Percentiles rank a stretch among this genome's conserved stretches.
Conservation (phyloP, 2,888 invertebrate species). For the Norana najaformis region DNA sequence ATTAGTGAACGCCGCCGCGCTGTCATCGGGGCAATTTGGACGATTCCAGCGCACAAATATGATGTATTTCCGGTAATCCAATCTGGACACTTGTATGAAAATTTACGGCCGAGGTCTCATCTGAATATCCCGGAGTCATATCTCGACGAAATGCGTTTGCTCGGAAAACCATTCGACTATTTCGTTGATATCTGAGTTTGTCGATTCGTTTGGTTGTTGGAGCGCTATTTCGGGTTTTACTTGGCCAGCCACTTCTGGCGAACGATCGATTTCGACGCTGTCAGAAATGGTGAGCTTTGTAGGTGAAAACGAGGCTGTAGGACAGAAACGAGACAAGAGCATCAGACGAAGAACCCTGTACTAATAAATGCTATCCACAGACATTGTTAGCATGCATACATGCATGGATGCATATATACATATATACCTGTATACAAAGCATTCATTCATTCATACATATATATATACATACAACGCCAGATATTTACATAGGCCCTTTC, state of each 20-base stretch:
- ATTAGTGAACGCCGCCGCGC: background rate
- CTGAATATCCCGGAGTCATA: background rate
- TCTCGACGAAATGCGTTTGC: background rate
- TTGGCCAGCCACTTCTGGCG: background rate
- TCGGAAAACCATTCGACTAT: background rate
- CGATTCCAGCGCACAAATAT: background rate
- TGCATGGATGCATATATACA: too few species aligned
- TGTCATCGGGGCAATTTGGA: background rate
- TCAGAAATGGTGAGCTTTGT: background rate
- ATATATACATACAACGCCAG: too few species aligned
- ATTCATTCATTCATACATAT: too few species aligned
- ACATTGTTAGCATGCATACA: too few species aligned
- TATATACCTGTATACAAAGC: too few species aligned
- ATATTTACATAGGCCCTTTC: too few species aligned
- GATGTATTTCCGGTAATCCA: slow-evolving; percentile 15
- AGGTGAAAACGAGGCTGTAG: background rate
- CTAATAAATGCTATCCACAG: too few species aligned
- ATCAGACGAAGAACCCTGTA: background rate
- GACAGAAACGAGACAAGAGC: background rate
- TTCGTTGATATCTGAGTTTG: background rate
- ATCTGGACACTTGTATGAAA: background rate
- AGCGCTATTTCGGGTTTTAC: background rate
- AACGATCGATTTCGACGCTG: background rate
- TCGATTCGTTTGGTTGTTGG: background rate
- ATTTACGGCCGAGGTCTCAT: background rate